These are phyloP conservation scores for Myotis brandtii DNA, from an alignment of 2,113 vertebrate genomes.

Conservation along the genomic window DNA sequence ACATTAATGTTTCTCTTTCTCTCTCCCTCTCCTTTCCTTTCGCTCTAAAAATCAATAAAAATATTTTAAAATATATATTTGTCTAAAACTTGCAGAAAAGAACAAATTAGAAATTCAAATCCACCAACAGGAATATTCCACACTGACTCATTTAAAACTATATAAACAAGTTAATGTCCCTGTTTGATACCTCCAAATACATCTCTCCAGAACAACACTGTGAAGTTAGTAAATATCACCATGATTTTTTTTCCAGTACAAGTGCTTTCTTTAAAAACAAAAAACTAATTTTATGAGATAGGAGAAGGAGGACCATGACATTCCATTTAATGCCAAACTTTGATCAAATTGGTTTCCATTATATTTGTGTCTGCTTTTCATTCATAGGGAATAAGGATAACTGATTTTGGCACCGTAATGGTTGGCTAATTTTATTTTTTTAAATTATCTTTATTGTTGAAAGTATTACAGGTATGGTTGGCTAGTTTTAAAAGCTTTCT, in stretches of 20 bases:
- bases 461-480: no score
- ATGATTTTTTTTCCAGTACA: background rate
- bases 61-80: background rate
- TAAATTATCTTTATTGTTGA: no score
- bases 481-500: constrained; percentile 10
- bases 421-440: background rate
- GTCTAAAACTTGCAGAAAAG: constrained; percentile 48
- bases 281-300: background rate
- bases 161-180: background rate
- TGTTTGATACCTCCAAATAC: background rate
- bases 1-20: no score
- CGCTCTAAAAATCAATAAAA: no score
- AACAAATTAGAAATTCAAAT: constrained; percentile 31
- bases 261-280: background rate
- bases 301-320: background rate
- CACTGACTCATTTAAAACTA: background rate
- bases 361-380: background rate
- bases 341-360: background rate
- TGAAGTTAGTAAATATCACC: background rate
- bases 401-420: background rate
- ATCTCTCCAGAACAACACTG: background rate
- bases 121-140: background rate
- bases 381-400: background rate
- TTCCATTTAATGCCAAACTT: constrained; percentile 14
- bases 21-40: no score